Conservation (phyloP, 1,140 invertebrate genomes). For the Drosophila santomea region DNA sequence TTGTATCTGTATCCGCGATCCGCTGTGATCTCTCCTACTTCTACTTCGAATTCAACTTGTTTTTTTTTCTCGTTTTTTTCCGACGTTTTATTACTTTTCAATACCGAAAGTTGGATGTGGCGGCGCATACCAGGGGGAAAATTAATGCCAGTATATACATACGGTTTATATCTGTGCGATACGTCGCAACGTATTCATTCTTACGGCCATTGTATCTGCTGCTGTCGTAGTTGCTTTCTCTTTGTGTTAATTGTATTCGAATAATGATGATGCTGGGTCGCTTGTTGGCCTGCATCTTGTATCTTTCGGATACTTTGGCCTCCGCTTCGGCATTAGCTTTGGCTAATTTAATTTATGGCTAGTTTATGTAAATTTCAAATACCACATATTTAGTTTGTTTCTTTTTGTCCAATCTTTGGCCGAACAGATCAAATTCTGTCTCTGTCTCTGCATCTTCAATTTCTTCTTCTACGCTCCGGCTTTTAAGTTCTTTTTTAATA, state of each 20-base stretch:
- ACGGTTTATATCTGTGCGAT: conserved; percentile 45
- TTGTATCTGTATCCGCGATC: conserved; percentile 41
- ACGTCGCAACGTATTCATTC: conserved; percentile 26
- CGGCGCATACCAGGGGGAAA: conserved; percentile 47
- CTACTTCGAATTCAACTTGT: conserved; percentile 18
- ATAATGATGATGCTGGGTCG: conserved; percentile 71
- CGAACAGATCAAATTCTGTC: conserved; percentile 57
- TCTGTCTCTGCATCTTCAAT: conserved; percentile 52
- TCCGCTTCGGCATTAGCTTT: conserved; percentile 22
- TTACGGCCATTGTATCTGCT: conserved; percentile 10
- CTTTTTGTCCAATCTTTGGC: conserved; percentile 2
- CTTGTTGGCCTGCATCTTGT: conserved; percentile 58
- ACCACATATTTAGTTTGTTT: conserved; percentile 58
- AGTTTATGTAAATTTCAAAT: conserved; percentile 80
- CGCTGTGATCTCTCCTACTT: conserved; percentile 50
- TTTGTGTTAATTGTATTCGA: conserved; percentile 80
- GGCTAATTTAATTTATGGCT: conserved; percentile 80
- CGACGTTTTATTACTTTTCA: conserved; percentile 51
- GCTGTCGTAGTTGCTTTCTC: conserved; percentile 69
- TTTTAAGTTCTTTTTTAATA: conserved; percentile 64
- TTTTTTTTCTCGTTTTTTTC: conserved; percentile 1
- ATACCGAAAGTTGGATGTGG: conserved; percentile 42
- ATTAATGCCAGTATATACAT: conserved; percentile 51
- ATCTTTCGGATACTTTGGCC: conserved; percentile 26
- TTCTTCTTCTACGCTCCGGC: conserved; percentile 47